Conservation (phyloP, 2,888 invertebrate genomes). For the Trilocha varians region DNA sequence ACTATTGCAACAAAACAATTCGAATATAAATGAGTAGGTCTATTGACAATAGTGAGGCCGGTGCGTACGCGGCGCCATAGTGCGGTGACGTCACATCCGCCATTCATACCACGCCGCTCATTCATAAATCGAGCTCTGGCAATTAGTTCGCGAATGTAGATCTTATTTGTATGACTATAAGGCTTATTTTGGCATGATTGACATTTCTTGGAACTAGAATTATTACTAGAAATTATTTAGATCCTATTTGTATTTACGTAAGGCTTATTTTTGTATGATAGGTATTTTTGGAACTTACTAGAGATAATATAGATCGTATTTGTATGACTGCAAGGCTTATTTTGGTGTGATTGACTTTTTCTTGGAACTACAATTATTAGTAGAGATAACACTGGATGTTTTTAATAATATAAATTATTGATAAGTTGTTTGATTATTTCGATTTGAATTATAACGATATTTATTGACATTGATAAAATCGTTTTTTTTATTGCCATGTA, state of each 20-base stretch:
- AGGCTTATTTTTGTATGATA: no score
- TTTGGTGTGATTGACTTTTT: not conserved
- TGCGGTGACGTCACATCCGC: constrained; percentile 50
- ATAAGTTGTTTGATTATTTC: no score
- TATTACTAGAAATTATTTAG: no score
- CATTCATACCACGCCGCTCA: constrained; percentile 47
- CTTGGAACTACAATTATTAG: no score
- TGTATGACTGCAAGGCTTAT: not conserved
- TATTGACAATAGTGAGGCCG: constrained; percentile 21
- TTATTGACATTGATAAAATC: no score
- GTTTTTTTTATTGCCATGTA: no score
- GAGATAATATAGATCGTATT: constrained; percentile 12
- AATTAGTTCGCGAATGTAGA: constrained; percentile 9
- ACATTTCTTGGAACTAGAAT: no score
- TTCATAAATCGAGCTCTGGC: constrained; percentile 38
- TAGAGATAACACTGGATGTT: no score
- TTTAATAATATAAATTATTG: no score
- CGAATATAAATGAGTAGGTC: constrained; percentile 21
- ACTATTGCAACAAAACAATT: constrained; percentile 26
- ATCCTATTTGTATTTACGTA: no score
- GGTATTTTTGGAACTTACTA: no score
- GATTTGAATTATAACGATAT: no score
- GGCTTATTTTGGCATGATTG: not conserved
- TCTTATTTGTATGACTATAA: constrained; percentile 4
- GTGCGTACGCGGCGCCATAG: constrained; percentile 43